A percentile compares a stretch with the other conserved stretches of the same genome.
Conservation (phyloP, 2,888 invertebrate genomes). For the Epirrhoe alternata region DNA sequence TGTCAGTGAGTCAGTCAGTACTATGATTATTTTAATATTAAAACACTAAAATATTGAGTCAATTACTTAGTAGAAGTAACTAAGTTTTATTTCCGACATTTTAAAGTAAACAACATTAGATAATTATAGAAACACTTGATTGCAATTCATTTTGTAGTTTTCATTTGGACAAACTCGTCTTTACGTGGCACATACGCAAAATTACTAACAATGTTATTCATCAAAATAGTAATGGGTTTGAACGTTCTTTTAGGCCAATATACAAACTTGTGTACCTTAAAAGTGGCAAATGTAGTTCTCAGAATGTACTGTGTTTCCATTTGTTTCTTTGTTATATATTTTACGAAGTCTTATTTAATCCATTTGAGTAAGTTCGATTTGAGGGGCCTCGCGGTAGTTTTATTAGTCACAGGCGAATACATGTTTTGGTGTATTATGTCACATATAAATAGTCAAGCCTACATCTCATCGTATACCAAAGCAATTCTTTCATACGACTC, state of each 20-base stretch:
- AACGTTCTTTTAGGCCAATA: slow-evolving; percentile 4
- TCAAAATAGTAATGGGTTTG: slow-evolving; percentile 5
- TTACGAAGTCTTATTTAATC: background rate
- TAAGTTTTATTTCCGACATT: background rate
- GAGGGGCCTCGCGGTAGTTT: background rate
- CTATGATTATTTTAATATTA: too few relatives aligned
- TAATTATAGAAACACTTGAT: background rate
- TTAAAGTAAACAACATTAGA: too few relatives aligned
- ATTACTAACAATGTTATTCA: background rate
- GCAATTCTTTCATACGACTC: background rate
- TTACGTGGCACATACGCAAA: background rate
- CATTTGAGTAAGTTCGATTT: background rate
- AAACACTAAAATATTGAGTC: background rate
- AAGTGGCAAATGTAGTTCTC: background rate
- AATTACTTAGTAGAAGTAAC: background rate
- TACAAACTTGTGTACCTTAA: background rate
- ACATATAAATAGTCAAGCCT: background rate
- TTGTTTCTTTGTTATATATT: background rate
- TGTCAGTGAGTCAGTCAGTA: too few relatives aligned
- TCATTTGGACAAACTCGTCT: background rate
- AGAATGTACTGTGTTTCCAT: slow-evolving; percentile 2
- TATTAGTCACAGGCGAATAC: background rate
- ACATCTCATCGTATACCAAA: background rate
- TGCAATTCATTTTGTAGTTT: background rate
- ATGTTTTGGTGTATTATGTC: background rate